Conservation (phyloP, 2,888 invertebrate genomes). For the Mesoligia furuncula region DNA sequence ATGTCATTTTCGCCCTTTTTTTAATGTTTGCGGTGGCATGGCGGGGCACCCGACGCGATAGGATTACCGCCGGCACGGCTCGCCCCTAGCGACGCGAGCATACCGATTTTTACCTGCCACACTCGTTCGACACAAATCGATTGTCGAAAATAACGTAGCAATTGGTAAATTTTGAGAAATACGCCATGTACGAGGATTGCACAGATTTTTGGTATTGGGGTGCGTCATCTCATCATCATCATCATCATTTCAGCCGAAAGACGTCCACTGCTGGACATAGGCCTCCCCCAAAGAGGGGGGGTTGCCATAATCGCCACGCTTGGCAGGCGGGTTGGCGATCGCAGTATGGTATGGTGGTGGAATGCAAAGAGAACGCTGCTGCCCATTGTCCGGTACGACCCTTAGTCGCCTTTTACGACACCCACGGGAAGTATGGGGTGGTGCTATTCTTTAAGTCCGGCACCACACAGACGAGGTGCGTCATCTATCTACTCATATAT, state of each 20-base stretch:
- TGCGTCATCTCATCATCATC: conserved; percentile 14
- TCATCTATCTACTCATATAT: background rate
- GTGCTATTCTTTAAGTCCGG: too few relatives aligned
- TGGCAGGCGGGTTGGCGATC: too few relatives aligned
- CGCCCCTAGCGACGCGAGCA: conserved; percentile 76
- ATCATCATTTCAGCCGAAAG: too few relatives aligned
- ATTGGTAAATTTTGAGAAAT: conserved; percentile 80
- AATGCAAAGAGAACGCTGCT: too few relatives aligned
- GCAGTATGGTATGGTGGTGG: too few relatives aligned
- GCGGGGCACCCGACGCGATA: conserved; percentile 77
- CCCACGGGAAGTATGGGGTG: too few relatives aligned
- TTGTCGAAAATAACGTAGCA: conserved; percentile 78
- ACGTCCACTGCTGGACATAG: too few relatives aligned
- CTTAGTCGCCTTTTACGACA: too few relatives aligned
- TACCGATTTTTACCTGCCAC: conserved; percentile 80
- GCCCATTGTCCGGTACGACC: too few relatives aligned
- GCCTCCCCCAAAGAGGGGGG: too few relatives aligned
- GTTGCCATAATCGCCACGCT: too few relatives aligned
- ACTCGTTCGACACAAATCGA: conserved; percentile 81
- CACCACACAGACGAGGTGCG: too few relatives aligned
- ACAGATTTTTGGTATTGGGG: conserved; percentile 37
- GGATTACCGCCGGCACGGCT: conserved; percentile 80
- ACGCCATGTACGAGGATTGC: conserved; percentile 32
- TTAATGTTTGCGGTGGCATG: conserved; percentile 88
- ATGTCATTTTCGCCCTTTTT: conserved; percentile 91